These are phyloP conservation scores for Rhagium mordax DNA, from an alignment of 2,888 invertebrate species.

Conservation along the genomic window DNA sequence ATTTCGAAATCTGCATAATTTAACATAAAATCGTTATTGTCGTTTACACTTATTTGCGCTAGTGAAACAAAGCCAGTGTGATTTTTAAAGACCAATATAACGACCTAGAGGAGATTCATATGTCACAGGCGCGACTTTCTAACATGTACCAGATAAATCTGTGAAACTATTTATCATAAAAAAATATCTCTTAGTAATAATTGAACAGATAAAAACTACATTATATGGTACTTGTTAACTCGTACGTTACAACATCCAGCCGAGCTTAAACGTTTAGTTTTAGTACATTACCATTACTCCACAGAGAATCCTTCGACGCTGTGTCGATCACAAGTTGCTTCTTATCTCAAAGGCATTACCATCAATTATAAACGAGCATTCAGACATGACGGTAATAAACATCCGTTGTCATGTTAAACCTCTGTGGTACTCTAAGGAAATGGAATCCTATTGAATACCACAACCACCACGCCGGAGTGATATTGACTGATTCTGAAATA, in stretches of 20 bases:
- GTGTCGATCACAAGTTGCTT: constrained; percentile 1
- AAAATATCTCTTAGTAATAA: neutral
- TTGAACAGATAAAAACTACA: neutral
- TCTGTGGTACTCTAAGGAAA: neutral
- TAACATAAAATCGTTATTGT: neutral
- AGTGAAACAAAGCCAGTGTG: neutral
- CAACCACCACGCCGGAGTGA: neutral
- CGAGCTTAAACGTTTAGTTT: neutral
- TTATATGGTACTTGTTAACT: neutral
- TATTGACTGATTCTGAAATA: neutral
- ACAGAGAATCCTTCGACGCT: neutral
- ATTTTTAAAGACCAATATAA: neutral
- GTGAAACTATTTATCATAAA: neutral
- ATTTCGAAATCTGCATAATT: neutral
- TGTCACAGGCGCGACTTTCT: neutral
- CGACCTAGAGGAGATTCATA: neutral
- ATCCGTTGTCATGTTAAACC: constrained; percentile 20
- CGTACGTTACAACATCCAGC: neutral
- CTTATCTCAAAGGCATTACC: constrained; percentile 8
- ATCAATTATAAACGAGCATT: constrained; percentile 23
- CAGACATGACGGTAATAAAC: constrained; percentile 26
- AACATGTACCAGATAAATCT: neutral
- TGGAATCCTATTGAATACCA: neutral
- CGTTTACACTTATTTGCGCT: neutral
- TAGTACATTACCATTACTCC: neutral